Base-by-base conservation (phyloP, 2,113 vertebrate genomes). In the Scomber japonicus region DNA sequence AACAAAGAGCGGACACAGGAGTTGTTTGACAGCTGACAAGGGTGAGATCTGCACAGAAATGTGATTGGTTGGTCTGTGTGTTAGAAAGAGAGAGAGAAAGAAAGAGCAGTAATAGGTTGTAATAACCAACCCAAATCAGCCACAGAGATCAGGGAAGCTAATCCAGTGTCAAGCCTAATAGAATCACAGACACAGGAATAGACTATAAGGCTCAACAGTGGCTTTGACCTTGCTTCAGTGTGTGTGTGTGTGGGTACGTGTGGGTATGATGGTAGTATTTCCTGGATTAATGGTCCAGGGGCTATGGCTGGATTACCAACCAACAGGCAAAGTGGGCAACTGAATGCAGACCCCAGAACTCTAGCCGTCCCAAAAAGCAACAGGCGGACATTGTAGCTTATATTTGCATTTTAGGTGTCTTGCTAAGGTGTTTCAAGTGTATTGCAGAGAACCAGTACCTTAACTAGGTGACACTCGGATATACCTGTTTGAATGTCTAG, bases 141-240 rank as follows among this genome's bases (percentile, higher is more conserved):
- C 35, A 1, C 64, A 54, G 73, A 86, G 82, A 88, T 93, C 90
- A 89, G 57, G 74, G 70, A 16, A 68, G 77, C 77, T 93, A 88
- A 93, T 92, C 92, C 73, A 9, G 82, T 82, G 79, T 81, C 88
- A 89, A 75, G 64, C 77, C 89, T 92, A 89, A 91, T 89, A 83
- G 82, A 89, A 89, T 92, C 91, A 90, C 84, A 68, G 82, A 75
- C 78, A 88, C 88, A 86, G 77, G 87, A 91, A 92, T 90, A 91
- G 89, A 88, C 78, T 71, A 80, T 21, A 55, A 63, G 11, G 81
- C 76, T 88, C 67, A 87, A 69, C 84, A 9, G 40, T 83, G 78
- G 85, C 71, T 89, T 85, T 88, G 85, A 77, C 78, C 85, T 79
- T 81, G 24, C 78, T 69, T 65, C 64, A 51, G n/a, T 51, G 35